Percentiles rank a stretch among this genome's conserved stretches.
Conservation (phyloP, 2,113 vertebrate species). For the Amblyopsis rosae region DNA sequence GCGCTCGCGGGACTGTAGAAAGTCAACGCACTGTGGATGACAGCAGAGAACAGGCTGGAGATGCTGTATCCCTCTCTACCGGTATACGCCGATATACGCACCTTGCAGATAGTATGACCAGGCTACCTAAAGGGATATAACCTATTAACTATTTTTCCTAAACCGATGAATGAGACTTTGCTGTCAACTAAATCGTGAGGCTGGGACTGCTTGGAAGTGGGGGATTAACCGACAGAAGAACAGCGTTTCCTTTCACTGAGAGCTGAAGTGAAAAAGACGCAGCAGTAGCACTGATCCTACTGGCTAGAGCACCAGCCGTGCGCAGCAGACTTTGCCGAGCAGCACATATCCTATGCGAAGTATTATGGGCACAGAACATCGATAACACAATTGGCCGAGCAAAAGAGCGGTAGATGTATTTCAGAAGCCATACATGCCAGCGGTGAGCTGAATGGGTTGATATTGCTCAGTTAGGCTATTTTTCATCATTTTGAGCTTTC, state of each 20-base stretch:
- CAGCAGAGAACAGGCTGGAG: constrained; percentile 61
- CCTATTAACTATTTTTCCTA: constrained; percentile 28
- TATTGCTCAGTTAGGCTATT: constrained; percentile 21
- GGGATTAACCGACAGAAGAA: constrained; percentile 34
- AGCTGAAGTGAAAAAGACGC: constrained; percentile 55
- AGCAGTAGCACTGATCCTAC: constrained; percentile 52
- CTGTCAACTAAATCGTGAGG: constrained; percentile 29
- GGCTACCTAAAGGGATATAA: constrained; percentile 10
- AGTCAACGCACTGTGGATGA: constrained; percentile 56
- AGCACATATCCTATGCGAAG: constrained; percentile 55
- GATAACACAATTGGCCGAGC: constrained; percentile 57
- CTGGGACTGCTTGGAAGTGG: constrained; percentile 29
- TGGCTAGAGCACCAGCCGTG: constrained; percentile 59
- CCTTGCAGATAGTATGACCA: constrained; percentile 35
- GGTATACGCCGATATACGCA: constrained; percentile 56
- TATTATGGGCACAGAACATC: constrained; percentile 58
- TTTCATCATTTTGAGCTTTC: constrained; percentile 39
- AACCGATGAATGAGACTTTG: constrained; percentile 58
- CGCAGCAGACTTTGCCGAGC: constrained; percentile 44
- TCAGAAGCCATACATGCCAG: constrained; percentile 40
- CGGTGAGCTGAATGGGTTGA: constrained; percentile 44
- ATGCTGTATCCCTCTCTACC: constrained; percentile 62
- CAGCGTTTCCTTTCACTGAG: constrained; percentile 41
- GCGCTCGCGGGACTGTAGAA: constrained; percentile 44
- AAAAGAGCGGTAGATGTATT: constrained; percentile 57